These are phyloP conservation scores for Eupithecia pulchellata DNA, from an alignment of 2,888 invertebrate species.

Conservation along the genomic window DNA sequence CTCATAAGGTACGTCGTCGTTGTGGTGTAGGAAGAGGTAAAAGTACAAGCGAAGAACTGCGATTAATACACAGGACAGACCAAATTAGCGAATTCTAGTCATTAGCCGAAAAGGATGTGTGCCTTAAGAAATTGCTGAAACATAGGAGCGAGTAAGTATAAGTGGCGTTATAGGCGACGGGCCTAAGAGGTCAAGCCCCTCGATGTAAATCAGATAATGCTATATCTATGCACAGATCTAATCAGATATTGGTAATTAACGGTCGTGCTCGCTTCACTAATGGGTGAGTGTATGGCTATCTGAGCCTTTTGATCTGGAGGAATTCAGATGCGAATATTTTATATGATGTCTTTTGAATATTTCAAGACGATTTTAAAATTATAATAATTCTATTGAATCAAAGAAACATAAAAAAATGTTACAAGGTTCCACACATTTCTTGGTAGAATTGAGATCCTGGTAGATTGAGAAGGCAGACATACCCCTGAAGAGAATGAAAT, in stretches of 20 bases:
- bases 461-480: too few species aligned
- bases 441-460: not conserved
- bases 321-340: not conserved
- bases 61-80: not conserved
- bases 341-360: not conserved
- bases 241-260: conserved; percentile 36
- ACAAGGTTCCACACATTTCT: not conserved
- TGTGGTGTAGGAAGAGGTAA: not conserved
- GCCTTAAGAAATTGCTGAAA: not conserved
- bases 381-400: not conserved
- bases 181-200: conserved; percentile 29
- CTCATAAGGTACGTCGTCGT: not conserved
- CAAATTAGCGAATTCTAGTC: not conserved
- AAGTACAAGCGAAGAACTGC: not conserved
- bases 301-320: not conserved
- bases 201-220: conserved; percentile 29
- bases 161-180: not conserved
- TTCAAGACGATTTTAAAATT: not conserved
- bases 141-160: not conserved
- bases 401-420: too few species aligned
- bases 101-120: not conserved
- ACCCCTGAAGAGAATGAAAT: not conserved
- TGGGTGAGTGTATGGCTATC: conserved; percentile 8
- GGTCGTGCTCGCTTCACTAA: conserved; percentile 19
- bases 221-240: conserved; percentile 27